Conservation (phyloP, 2,797 vertebrate species). For the Enteromius thamalakanensis region DNA sequence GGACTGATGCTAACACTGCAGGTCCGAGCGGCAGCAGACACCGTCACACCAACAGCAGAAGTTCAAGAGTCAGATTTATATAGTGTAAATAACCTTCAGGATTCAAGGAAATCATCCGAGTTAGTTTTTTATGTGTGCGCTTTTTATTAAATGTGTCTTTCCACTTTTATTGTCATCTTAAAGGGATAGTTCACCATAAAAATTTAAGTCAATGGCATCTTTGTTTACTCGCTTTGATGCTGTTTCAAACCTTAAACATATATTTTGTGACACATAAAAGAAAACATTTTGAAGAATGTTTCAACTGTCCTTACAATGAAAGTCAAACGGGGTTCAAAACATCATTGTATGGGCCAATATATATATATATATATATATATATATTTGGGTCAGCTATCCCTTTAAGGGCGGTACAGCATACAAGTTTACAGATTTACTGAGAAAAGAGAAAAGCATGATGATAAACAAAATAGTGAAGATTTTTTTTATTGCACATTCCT, state of each 20-base stretch:
- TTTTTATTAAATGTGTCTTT: conserved; percentile 30
- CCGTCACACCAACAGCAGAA: neutral
- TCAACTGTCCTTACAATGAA: neutral
- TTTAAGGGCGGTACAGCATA: neutral
- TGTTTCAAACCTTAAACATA: neutral
- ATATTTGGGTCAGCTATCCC: neutral
- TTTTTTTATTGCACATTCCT: neutral
- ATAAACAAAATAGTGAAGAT: neutral
- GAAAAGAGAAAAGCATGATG: conserved; percentile 7
- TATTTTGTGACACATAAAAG: neutral
- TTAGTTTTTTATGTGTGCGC: conserved; percentile 7
- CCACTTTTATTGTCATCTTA: neutral
- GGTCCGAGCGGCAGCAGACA: conserved; percentile 40
- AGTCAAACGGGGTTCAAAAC: neutral
- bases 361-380: too few species aligned
- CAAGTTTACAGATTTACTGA: neutral
- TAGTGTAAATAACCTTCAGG: neutral
- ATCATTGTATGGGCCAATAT: neutral
- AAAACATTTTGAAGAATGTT: neutral
- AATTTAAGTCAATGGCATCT: neutral
- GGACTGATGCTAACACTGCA: conserved; percentile 28
- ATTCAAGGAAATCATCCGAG: neutral
- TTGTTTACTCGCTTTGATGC: neutral
- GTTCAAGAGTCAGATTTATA: conserved; percentile 9
- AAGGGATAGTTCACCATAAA: neutral